Evolutionary conservation across 2,888 invertebrate genomes (phyloP).

Genomic region (Mythimna loreyi): DNA sequence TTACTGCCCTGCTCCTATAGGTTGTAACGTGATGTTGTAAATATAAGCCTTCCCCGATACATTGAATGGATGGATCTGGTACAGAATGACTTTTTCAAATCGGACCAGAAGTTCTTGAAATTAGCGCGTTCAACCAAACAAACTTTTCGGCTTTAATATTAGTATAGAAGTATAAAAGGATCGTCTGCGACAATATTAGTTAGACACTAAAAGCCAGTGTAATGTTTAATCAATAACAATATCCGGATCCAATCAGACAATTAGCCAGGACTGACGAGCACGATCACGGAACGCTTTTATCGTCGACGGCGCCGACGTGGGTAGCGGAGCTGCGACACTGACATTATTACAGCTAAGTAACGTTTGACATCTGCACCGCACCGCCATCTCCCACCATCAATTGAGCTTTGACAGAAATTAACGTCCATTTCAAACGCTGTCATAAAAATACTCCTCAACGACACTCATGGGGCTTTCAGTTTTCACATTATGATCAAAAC

Average conservation of each 20-base stretch:
- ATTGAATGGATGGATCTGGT: too few species aligned
- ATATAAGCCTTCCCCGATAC: too few species aligned
- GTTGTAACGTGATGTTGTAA: too few species aligned
- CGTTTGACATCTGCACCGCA: constrained; percentile 51
- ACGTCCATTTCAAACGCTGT: constrained; percentile 30
- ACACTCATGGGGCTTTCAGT: constrained; percentile 14
- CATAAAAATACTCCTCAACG: constrained; percentile 15
- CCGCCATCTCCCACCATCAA: constrained; percentile 32
- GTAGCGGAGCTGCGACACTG: constrained; percentile 41
- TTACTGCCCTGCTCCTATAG: too few species aligned
- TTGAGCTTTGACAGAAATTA: constrained; percentile 33
- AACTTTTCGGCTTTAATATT: too few species aligned
- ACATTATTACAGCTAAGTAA: constrained; percentile 56
- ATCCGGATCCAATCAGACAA: constrained; percentile 58
- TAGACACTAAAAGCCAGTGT: constrained; percentile 19
- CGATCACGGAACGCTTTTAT: constrained; percentile 60
- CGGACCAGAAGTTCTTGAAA: too few species aligned
- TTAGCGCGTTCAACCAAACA: too few species aligned
- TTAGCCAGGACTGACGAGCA: constrained; percentile 48
- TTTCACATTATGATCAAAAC: constrained; percentile 32
- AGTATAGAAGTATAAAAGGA: constrained; percentile 5
- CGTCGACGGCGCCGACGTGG: constrained; percentile 36
- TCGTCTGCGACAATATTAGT: constrained; percentile 19
- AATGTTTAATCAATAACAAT: constrained; percentile 56
- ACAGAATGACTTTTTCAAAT: too few species aligned